Conservation (phyloP, 2,797 vertebrate species). For the Urophycis tenuis region DNA sequence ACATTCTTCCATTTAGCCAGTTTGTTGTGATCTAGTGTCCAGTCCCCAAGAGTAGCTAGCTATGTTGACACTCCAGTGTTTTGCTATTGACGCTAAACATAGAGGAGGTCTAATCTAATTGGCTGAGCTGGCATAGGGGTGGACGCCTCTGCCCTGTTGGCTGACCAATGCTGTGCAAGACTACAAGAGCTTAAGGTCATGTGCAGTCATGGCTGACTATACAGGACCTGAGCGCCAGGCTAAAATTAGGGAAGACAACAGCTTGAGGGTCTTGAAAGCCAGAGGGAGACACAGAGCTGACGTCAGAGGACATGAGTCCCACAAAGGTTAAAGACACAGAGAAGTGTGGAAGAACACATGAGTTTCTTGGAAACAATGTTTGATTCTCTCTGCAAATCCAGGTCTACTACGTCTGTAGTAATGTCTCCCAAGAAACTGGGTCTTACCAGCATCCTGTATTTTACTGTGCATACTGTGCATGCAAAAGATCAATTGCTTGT, state of each 20-base stretch:
- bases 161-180: constrained; percentile 41
- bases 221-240: constrained; percentile 14
- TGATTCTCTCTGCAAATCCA: not conserved
- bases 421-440: not conserved
- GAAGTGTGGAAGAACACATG: not conserved
- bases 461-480: not conserved
- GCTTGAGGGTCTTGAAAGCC: constrained; percentile 19
- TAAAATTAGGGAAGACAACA: constrained; percentile 48
- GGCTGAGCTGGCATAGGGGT: constrained; percentile 33
- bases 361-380: constrained; percentile 10
- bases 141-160: constrained; percentile 11
- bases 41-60: constrained; percentile 9
- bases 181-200: constrained; percentile 39
- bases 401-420: not conserved
- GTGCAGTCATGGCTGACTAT: constrained; percentile 31
- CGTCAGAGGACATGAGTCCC: constrained; percentile 15
- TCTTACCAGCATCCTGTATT: not conserved
- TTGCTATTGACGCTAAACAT: constrained; percentile 37
- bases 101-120: constrained; percentile 38
- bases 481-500: constrained; percentile 19
- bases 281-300: constrained; percentile 14
- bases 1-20: constrained; percentile 14
- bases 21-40: constrained; percentile 19
- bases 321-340: not conserved
- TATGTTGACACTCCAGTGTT: constrained; percentile 37